Evolutionary conservation across 2,113 vertebrate species (phyloP).

Genomic region (Azemiops feae): DNA sequence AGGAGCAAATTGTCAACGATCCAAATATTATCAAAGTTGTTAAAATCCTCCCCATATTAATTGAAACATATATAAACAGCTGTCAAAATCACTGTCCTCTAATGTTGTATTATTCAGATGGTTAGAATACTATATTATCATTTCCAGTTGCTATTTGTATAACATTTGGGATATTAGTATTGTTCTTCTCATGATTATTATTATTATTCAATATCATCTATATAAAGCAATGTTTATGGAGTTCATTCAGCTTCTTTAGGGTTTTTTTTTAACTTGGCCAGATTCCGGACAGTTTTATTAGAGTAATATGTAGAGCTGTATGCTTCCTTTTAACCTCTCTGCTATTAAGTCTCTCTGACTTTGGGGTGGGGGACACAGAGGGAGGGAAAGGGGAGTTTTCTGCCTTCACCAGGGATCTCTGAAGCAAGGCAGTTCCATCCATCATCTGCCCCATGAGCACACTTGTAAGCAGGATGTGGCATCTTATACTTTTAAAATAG

Average conservation of each 20-base stretch:
- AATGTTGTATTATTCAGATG: not conserved
- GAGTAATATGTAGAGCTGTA: slow-evolving; percentile 10
- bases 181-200: not conserved
- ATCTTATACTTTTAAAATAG: slow-evolving; percentile 20
- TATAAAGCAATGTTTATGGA: not conserved
- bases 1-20: not conserved
- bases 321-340: slow-evolving; percentile 35
- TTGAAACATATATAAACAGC: not conserved
- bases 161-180: not conserved
- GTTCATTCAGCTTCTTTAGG: not conserved
- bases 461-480: not conserved
- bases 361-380: slow-evolving; percentile 7
- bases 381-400: slow-evolving; percentile 40
- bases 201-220: not conserved
- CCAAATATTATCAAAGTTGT: not conserved
- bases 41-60: not conserved
- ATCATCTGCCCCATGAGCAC: slow-evolving; percentile 41
- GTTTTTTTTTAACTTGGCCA: not conserved
- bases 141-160: not conserved
- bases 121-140: not conserved
- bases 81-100: not conserved
- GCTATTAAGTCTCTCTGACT: slow-evolving; percentile 26
- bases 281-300: slow-evolving; percentile 46
- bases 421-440: slow-evolving; percentile 40
- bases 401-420: slow-evolving; percentile 27